Conservation (phyloP, 2,113 vertebrate genomes). For the Oenanthe melanoleuca region DNA sequence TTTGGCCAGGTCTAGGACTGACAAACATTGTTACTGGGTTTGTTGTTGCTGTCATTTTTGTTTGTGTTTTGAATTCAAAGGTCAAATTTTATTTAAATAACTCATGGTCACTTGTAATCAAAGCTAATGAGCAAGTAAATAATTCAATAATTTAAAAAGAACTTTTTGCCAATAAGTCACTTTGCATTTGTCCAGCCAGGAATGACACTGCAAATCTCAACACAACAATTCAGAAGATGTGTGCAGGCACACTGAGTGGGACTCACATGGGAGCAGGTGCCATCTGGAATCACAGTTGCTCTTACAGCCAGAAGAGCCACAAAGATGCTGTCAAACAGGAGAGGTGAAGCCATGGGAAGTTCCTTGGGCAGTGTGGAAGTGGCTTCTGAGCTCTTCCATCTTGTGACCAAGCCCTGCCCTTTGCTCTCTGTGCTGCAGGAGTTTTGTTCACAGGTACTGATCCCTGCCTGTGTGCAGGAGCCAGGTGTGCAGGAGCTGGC, state of each 20-base stretch:
- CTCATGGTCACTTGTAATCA: neutral
- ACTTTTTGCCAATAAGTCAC: neutral
- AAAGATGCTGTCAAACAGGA: neutral
- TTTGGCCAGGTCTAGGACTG: neutral
- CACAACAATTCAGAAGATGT: slow-evolving; percentile 1
- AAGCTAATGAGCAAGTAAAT: slow-evolving; percentile 29
- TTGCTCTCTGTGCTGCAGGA: neutral
- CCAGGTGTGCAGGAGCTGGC: rapidly evolving
- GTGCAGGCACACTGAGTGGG: neutral
- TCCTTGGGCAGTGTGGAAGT: neutral
- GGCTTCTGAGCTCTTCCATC: neutral
- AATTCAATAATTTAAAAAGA: neutral
- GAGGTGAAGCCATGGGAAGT: neutral
- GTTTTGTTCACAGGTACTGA: rapidly evolving
- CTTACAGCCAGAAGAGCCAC: neutral
- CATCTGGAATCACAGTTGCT: slow-evolving; percentile 36
- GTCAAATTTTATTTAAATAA: neutral
- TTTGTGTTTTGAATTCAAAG: neutral
- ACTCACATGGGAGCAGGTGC: neutral
- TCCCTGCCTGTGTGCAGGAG: neutral
- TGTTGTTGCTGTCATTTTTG: neutral
- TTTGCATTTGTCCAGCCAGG: neutral
- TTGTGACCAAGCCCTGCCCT: neutral
- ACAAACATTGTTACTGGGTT: neutral
- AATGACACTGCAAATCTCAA: neutral